Percentiles rank a stretch among this genome's conserved stretches.
Conservation (phyloP, 2,888 invertebrate genomes). For the Hirtodrosophila histrioides region DNA sequence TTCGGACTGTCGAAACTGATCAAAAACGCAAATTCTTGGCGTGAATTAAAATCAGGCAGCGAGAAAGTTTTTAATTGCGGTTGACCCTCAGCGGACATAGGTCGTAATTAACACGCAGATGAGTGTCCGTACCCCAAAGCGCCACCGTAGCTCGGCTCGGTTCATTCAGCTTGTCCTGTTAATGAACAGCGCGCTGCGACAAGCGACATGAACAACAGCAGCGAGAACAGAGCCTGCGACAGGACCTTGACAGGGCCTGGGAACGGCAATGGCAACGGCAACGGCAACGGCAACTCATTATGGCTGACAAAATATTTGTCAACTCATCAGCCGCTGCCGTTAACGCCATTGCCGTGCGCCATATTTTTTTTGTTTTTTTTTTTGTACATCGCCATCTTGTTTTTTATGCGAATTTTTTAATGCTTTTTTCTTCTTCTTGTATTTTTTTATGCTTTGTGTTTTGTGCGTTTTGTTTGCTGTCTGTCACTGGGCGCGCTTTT, state of each 20-base stretch:
- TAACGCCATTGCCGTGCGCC: slow-evolving; percentile 36
- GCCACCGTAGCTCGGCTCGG: background rate
- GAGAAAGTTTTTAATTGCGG: slow-evolving; percentile 70
- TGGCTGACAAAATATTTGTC: slow-evolving; percentile 77
- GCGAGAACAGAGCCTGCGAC: slow-evolving; percentile 1
- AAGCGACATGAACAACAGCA: slow-evolving; percentile 18
- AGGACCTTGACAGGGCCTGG: slow-evolving; percentile 19
- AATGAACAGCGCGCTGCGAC: slow-evolving; percentile 45
- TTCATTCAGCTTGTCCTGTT: slow-evolving; percentile 16
- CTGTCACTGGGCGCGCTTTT: slow-evolving; percentile 42
- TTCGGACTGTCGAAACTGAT: slow-evolving; percentile 20
- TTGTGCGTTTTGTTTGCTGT: slow-evolving; percentile 40
- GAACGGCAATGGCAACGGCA: slow-evolving; percentile 7
- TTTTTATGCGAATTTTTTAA: slow-evolving; percentile 28
- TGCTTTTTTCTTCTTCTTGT: background rate
- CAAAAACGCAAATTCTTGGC: slow-evolving; percentile 19
- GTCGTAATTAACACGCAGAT: slow-evolving; percentile 67
- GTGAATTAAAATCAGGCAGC: slow-evolving; percentile 23
- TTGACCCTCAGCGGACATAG: slow-evolving; percentile 49
- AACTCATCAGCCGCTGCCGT: slow-evolving; percentile 68
- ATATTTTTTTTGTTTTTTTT: slow-evolving; percentile 26
- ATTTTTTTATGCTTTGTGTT: slow-evolving; percentile 25
- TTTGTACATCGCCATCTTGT: slow-evolving; percentile 42
- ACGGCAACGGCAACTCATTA: slow-evolving; percentile 63
- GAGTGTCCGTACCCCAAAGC: slow-evolving; percentile 10